Percentiles rank a stretch among this genome's conserved stretches.
Evolutionary conservation across 2,888 invertebrate species (phyloP).

Genomic region (Conistra vaccinii): DNA sequence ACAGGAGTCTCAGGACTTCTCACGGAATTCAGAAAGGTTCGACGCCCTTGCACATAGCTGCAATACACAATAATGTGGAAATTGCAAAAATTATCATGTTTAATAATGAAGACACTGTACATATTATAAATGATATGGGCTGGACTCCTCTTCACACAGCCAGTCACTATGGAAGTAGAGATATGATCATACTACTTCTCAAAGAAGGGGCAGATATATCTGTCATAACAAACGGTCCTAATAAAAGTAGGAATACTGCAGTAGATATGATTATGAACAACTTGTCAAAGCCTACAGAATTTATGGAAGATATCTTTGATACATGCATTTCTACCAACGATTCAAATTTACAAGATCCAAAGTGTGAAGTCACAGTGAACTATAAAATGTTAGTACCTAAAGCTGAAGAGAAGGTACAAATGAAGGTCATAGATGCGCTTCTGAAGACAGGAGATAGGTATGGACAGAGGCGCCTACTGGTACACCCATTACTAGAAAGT

Average conservation of each 20-base stretch:
- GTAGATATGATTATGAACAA: slow-evolving; percentile 85
- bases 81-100: slow-evolving; percentile 76
- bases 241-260: slow-evolving; percentile 72
- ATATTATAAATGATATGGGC: slow-evolving; percentile 49
- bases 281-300: slow-evolving; percentile 84
- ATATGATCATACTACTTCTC: slow-evolving; percentile 82
- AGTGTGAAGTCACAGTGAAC: slow-evolving; percentile 82
- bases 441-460: slow-evolving; percentile 83
- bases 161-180: slow-evolving; percentile 78
- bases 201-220: slow-evolving; percentile 78
- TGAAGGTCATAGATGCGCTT: slow-evolving; percentile 85
- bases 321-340: slow-evolving; percentile 83
- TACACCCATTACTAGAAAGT: slow-evolving; percentile 89
- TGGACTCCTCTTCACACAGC: slow-evolving; percentile 76
- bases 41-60: slow-evolving; percentile 82
- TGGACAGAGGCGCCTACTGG: slow-evolving; percentile 81
- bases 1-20: slow-evolving; percentile 49
- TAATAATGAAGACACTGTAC: slow-evolving; percentile 77
- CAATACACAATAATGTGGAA: slow-evolving; percentile 75
- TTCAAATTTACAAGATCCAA: slow-evolving; percentile 68
- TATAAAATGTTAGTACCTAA: slow-evolving; percentile 80
- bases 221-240: slow-evolving; percentile 34
- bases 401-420: slow-evolving; percentile 77
- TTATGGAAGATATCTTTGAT: slow-evolving; percentile 85
- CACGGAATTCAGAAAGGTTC: slow-evolving; percentile 68